phyloP scores from a whole-genome alignment of 2,888 invertebrate species.

The Hypsopygia costalis region DNA sequence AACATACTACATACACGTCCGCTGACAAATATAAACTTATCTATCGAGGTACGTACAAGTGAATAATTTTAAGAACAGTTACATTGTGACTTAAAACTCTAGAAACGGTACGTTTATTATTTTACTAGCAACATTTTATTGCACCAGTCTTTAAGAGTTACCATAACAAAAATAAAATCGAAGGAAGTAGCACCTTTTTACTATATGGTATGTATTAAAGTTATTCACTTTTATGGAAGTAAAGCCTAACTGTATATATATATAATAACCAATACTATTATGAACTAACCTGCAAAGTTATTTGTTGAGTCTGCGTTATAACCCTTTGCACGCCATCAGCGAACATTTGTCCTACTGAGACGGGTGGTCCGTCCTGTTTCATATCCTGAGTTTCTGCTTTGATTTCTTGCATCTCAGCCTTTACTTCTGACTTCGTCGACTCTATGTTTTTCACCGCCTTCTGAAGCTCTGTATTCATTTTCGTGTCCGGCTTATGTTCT shows the following conservation, averaged over 20 bases:
- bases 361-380: conserved; percentile 35
- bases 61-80: too few relatives aligned
- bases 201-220: too few relatives aligned
- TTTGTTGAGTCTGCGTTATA: conserved; percentile 57
- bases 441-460: conserved; percentile 66
- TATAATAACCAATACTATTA: background rate
- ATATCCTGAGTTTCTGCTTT: conserved; percentile 47
- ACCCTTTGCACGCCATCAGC: conserved; percentile 52
- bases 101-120: too few relatives aligned
- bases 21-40: too few relatives aligned
- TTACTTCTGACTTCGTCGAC: conserved; percentile 44
- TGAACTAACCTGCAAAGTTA: conserved; percentile 52
- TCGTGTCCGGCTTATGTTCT: conserved; percentile 52
- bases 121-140: too few relatives aligned
- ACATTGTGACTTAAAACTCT: too few relatives aligned
- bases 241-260: too few relatives aligned
- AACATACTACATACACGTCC: background rate
- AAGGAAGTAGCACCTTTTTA: too few relatives aligned
- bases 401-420: conserved; percentile 45
- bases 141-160: too few relatives aligned
- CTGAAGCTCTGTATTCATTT: conserved; percentile 61
- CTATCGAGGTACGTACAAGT: too few relatives aligned
- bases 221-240: too few relatives aligned
- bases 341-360: conserved; percentile 42
- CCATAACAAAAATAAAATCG: too few relatives aligned